phyloP scores from a whole-genome alignment of 2,113 vertebrate genomes.

The Atractosteus spatula region DNA sequence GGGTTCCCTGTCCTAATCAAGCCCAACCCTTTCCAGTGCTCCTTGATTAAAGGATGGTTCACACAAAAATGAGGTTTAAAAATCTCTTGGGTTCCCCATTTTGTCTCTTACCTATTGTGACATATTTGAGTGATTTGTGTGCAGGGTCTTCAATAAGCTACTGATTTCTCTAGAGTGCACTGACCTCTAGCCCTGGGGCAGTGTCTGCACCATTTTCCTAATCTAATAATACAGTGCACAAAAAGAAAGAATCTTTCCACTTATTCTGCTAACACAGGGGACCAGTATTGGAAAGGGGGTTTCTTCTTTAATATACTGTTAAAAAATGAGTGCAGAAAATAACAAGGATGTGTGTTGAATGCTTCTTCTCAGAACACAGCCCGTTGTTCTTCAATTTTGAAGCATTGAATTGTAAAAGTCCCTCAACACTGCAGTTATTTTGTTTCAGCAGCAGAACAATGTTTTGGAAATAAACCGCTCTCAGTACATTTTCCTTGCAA shows the following conservation, averaged over 20 bases:
- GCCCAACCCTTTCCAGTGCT: not conserved
- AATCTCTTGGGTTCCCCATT: too few species aligned
- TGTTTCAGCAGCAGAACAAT: too few species aligned
- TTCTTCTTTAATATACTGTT: not conserved
- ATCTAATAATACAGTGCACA: not conserved
- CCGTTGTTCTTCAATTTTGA: not conserved
- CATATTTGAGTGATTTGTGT: too few species aligned
- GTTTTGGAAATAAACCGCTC: too few species aligned
- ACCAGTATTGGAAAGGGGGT: not conserved
- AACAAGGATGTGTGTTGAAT: not conserved
- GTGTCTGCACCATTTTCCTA: not conserved
- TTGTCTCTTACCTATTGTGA: too few species aligned
- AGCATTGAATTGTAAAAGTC: too few species aligned
- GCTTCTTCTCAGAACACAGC: not conserved
- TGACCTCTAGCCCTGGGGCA: not conserved
- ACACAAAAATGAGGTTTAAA: not conserved
- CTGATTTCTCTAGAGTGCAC: not conserved
- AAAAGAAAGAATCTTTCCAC: not conserved
- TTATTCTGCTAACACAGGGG: not conserved
- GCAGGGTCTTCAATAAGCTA: not conserved
- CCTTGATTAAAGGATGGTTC: not conserved
- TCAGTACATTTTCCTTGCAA: too few species aligned
- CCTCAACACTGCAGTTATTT: too few species aligned
- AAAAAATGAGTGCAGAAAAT: not conserved
- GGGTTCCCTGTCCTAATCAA: not conserved